Evolutionary conservation across 2,888 invertebrate genomes (phyloP).

Genomic region (Noctua pronuba): DNA sequence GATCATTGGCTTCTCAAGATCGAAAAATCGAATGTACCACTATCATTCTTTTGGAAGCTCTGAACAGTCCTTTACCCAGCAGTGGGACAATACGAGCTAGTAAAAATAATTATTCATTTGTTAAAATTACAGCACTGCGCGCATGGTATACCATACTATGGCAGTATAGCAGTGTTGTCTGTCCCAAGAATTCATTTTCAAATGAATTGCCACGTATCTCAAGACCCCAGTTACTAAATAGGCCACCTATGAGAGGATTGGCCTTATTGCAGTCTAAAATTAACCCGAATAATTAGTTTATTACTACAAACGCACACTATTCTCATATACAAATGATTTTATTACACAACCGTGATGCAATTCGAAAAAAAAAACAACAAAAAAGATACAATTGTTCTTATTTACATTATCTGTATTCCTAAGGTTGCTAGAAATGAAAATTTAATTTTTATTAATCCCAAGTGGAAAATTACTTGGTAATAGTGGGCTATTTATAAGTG

Average conservation of each 20-base stretch:
- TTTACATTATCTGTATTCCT: constrained; percentile 59
- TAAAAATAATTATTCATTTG: too few species aligned
- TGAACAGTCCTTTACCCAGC: background rate
- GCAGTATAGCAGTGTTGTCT: too few species aligned
- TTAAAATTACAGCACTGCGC: background rate
- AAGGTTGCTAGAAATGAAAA: constrained; percentile 66
- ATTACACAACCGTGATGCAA: constrained; percentile 64
- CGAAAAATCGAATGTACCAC: background rate
- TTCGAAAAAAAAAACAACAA: constrained; percentile 47
- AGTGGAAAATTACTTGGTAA: background rate
- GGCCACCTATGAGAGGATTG: background rate
- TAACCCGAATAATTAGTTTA: constrained; percentile 39
- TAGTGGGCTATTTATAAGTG: background rate
- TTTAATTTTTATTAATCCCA: constrained; percentile 42
- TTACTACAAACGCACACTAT: constrained; percentile 29
- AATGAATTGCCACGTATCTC: background rate
- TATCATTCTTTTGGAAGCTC: background rate
- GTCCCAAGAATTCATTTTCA: background rate
- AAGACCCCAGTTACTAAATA: background rate
- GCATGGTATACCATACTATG: background rate
- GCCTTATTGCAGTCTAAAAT: background rate
- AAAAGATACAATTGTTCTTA: constrained; percentile 60
- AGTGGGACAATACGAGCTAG: background rate
- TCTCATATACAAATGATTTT: constrained; percentile 52
- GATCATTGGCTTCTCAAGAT: too few species aligned